Conservation (phyloP, 2,113 vertebrate genomes). For the Silurus asotus region DNA sequence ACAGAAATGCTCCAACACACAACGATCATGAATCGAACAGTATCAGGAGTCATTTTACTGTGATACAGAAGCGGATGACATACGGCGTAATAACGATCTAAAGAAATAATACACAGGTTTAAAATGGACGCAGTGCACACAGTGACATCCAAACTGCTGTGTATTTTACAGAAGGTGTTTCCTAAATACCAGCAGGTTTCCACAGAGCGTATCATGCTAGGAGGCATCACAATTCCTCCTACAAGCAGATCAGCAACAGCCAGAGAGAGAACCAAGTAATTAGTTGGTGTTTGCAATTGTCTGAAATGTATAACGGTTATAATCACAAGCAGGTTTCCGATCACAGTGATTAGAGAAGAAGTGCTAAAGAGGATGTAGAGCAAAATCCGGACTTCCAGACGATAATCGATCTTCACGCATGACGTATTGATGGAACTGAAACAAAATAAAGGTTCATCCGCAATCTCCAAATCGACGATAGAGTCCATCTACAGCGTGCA, state of each 20-base stretch:
- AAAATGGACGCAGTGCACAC: conserved; percentile 73
- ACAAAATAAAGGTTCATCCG: conserved; percentile 55
- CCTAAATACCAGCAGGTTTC: conserved; percentile 84
- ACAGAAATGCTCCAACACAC: conserved; percentile 50
- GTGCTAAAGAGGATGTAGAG: conserved; percentile 73
- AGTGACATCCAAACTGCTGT: conserved; percentile 54
- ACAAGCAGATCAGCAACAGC: conserved; percentile 72
- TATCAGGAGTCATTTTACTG: conserved; percentile 40
- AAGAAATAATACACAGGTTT: too few relatives aligned
- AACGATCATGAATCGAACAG: conserved; percentile 37
- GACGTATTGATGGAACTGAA: conserved; percentile 72
- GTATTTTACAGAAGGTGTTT: conserved; percentile 79
- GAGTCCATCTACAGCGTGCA: conserved; percentile 35
- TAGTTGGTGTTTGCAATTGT: conserved; percentile 63
- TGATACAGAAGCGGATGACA: conserved; percentile 51
- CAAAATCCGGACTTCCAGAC: conserved; percentile 62
- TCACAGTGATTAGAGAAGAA: conserved; percentile 73
- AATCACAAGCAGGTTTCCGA: conserved; percentile 78
- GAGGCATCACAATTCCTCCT: conserved; percentile 79
- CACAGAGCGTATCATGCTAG: conserved; percentile 78
- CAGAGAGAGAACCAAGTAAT: conserved; percentile 70
- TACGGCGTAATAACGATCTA: too few relatives aligned
- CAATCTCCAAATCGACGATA: background rate
- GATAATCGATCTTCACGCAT: conserved; percentile 70
- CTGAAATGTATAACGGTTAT: too few relatives aligned